A percentile compares a stretch with the other conserved stretches of the same genome.
phyloP scores from a whole-genome alignment of 2,797 vertebrate species.

The Sebastes minor region DNA sequence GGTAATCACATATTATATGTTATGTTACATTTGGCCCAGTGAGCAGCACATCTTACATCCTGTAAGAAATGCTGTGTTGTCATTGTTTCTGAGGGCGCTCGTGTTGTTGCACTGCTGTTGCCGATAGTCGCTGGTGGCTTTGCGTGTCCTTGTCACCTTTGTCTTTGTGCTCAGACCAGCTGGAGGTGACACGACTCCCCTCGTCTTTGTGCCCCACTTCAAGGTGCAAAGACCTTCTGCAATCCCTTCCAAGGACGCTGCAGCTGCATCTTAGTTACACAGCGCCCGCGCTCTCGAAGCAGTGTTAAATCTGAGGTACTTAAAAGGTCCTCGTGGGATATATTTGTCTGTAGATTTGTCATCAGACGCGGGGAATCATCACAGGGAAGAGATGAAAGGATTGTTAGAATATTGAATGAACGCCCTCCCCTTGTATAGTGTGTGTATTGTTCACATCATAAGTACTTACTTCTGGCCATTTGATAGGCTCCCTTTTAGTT shows the following conservation, averaged over 20 bases:
- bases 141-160: slow-evolving; percentile 71
- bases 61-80: slow-evolving; percentile 39
- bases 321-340: slow-evolving; percentile 69
- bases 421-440: slow-evolving; percentile 37
- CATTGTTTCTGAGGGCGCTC: slow-evolving; percentile 18
- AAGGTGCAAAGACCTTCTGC: slow-evolving; percentile 77
- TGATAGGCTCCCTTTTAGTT: slow-evolving; percentile 59
- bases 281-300: slow-evolving; percentile 41
- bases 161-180: slow-evolving; percentile 72
- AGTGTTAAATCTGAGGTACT: slow-evolving; percentile 63
- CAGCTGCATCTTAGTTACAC: slow-evolving; percentile 70
- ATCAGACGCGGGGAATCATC: slow-evolving; percentile 63
- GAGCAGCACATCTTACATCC: slow-evolving; percentile 1
- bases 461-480: slow-evolving; percentile 61
- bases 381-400: slow-evolving; percentile 66
- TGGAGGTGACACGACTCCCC: slow-evolving; percentile 76
- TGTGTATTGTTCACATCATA: slow-evolving; percentile 56
- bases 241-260: slow-evolving; percentile 69
- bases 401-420: slow-evolving; percentile 61
- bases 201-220: slow-evolving; percentile 73
- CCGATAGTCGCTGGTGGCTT: slow-evolving; percentile 42
- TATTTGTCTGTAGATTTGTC: slow-evolving; percentile 64
- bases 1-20: background rate
- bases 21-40: slow-evolving; percentile 22
- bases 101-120: slow-evolving; percentile 32